A percentile compares a stretch with the other conserved stretches of the same genome.
Evolutionary conservation across 2,888 invertebrate species (phyloP).

Genomic region (Lasiommata megera): DNA sequence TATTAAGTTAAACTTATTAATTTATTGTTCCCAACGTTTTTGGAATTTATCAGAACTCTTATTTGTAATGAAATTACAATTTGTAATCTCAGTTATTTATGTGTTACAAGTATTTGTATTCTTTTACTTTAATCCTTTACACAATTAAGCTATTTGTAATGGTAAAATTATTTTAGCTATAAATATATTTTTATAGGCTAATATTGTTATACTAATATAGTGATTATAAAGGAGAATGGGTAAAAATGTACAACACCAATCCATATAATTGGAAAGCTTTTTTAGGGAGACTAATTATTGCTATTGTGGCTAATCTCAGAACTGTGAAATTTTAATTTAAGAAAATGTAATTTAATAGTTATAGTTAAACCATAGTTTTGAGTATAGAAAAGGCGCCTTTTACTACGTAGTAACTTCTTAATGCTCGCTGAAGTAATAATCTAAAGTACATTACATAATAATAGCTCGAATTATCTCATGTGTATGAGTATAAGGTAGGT

Average conservation of each 20-base stretch:
- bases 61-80: constrained; percentile 30
- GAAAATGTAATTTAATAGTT: background rate
- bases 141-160: constrained; percentile 22
- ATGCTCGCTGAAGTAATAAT: background rate
- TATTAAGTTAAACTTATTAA: constrained; percentile 28
- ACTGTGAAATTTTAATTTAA: no score
- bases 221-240: constrained; percentile 36
- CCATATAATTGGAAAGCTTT: no score
- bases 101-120: constrained; percentile 12
- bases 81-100: constrained; percentile 26
- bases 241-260: background rate
- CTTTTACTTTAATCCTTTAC: constrained; percentile 25
- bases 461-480: no score
- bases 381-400: background rate
- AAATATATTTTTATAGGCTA: constrained; percentile 71
- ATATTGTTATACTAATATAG: constrained; percentile 54
- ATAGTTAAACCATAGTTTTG: background rate
- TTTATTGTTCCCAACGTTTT: constrained; percentile 27
- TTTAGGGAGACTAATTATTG: no score
- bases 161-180: constrained; percentile 45
- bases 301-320: no score
- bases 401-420: background rate
- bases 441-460: no score
- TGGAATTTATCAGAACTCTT: constrained; percentile 13
- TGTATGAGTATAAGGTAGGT: no score